These are phyloP conservation scores for Drosophila sp. DNA, from an alignment of 1,140 invertebrate genomes.

Conservation along the genomic window DNA sequence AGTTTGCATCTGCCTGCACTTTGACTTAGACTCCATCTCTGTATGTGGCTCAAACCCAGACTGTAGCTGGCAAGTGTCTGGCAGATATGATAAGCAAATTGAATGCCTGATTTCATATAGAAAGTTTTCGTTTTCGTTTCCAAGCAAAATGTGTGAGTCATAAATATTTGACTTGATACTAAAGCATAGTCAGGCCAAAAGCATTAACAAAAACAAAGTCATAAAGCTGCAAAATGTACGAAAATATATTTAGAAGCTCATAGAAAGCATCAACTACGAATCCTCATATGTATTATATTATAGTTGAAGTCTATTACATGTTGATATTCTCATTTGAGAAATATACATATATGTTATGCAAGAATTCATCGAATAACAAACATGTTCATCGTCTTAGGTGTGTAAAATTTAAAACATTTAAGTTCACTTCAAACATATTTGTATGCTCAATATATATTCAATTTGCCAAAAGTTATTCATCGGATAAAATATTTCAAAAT, in stretches of 20 bases:
- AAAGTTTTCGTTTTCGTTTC: constrained; percentile 2
- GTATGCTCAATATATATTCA: too few relatives aligned
- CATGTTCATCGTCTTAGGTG: not conserved
- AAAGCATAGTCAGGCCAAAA: not conserved
- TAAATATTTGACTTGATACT: constrained; percentile 46
- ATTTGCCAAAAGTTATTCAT: too few relatives aligned
- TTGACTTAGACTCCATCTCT: constrained; percentile 1
- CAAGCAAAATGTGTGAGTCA: constrained; percentile 23
- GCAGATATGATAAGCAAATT: constrained; percentile 37
- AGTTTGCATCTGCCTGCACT: constrained; percentile 38
- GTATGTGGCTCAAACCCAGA: not conserved
- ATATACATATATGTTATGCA: not conserved
- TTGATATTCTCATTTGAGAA: not conserved
- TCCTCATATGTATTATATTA: not conserved
- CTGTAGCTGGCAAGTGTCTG: constrained; percentile 2
- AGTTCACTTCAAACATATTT: not conserved
- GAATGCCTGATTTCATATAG: constrained; percentile 36
- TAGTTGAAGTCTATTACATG: not conserved
- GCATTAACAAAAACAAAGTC: not conserved
- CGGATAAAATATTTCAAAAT: too few relatives aligned
- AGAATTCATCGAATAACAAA: not conserved
- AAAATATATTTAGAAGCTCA: not conserved
- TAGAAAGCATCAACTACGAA: not conserved
- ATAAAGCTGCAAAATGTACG: not conserved
- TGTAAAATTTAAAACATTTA: constrained; percentile 1